Percentiles rank a stretch among this genome's conserved stretches.
phyloP scores from a whole-genome alignment of 2,888 invertebrate species.

The Himalopsyche anomala region DNA sequence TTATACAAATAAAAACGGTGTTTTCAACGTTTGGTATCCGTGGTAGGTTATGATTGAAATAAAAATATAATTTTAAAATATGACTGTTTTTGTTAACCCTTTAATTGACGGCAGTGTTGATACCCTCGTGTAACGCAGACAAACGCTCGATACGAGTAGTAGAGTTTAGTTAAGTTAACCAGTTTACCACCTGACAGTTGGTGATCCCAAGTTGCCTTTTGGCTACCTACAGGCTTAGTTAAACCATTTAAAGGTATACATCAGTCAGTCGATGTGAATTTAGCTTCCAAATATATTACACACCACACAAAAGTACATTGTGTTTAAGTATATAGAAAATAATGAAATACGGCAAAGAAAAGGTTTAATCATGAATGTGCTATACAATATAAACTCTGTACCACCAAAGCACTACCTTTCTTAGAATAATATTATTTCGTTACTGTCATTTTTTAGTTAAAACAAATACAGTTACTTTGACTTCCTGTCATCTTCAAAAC shows the following conservation, averaged over 20 bases:
- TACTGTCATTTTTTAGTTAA: too few relatives aligned
- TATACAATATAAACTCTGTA: too few relatives aligned
- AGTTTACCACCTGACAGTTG: conserved; percentile 40
- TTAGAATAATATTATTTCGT: too few relatives aligned
- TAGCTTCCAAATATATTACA: neutral
- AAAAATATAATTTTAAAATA: too few relatives aligned
- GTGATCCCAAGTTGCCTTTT: conserved; percentile 30
- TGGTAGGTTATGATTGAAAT: too few relatives aligned
- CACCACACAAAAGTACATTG: neutral
- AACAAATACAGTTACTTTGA: too few relatives aligned
- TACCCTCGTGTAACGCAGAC: conserved; percentile 16
- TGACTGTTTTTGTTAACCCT: neutral
- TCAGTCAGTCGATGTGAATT: conserved; percentile 32
- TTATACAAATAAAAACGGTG: too few relatives aligned
- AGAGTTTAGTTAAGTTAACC: conserved; percentile 35
- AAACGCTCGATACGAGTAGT: conserved; percentile 41
- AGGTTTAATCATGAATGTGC: too few relatives aligned
- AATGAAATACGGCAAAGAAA: too few relatives aligned
- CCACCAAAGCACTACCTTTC: too few relatives aligned
- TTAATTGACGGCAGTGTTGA: conserved; percentile 22
- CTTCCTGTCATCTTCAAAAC: too few relatives aligned
- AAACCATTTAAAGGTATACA: conserved; percentile 30
- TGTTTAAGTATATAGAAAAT: neutral
- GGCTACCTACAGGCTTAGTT: conserved; percentile 37
- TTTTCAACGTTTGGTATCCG: too few relatives aligned